Percentiles rank a stretch among this genome's conserved stretches.
phyloP scores from a whole-genome alignment of 30 jellyfish, hydroid and myxozoan species.

The Pelagia noctiluca region DNA sequence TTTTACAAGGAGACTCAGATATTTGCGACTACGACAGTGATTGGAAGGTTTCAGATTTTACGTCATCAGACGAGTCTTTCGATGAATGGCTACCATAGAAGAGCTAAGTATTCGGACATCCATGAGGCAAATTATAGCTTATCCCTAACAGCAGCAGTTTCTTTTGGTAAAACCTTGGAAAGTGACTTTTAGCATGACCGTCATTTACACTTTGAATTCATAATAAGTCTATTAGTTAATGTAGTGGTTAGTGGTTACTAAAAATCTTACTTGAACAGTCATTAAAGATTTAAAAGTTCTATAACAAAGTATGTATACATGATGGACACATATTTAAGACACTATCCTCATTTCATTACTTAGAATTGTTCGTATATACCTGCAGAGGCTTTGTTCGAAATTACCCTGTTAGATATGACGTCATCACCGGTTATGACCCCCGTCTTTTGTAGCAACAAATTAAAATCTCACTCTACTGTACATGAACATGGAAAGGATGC shows the following conservation, averaged over 20 bases:
- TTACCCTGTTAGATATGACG: too few relatives aligned
- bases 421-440: not conserved
- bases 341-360: too few relatives aligned
- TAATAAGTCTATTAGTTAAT: not conserved
- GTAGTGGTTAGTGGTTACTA: not conserved
- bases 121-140: not conserved
- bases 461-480: not conserved
- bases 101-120: not conserved
- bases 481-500: too few relatives aligned
- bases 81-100: not conserved
- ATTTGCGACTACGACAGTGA: not conserved
- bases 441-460: not conserved
- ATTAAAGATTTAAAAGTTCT: too few relatives aligned
- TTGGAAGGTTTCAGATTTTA: not conserved
- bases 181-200: not conserved
- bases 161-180: not conserved
- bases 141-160: not conserved
- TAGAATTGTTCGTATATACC: too few relatives aligned
- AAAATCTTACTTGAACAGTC: too few relatives aligned
- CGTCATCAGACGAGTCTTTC: not conserved
- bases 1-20: not conserved
- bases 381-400: too few relatives aligned
- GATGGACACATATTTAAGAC: not conserved
- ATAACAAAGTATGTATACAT: too few relatives aligned
- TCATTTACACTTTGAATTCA: too few relatives aligned